Evolutionary conservation across 2,888 invertebrate species (phyloP).

Genomic region (Chelonus formosanus): DNA sequence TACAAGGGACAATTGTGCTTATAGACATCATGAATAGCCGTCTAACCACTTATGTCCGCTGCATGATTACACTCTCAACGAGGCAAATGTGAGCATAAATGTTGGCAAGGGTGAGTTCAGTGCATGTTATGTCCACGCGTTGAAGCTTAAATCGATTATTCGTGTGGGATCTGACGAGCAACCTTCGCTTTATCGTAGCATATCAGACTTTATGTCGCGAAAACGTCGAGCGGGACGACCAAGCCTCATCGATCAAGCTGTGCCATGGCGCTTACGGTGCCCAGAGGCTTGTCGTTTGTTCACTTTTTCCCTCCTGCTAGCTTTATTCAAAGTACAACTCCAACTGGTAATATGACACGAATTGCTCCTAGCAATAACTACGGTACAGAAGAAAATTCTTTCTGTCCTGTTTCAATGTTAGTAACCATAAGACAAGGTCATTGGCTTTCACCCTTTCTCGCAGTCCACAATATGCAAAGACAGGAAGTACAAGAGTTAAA

Average conservation of each 20-base stretch:
- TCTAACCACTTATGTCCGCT: slow-evolving; percentile 42
- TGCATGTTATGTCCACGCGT: slow-evolving; percentile 9
- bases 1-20: not conserved
- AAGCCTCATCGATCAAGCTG: slow-evolving; percentile 28
- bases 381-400: not conserved
- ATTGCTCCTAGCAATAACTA: slow-evolving; percentile 1
- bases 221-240: slow-evolving; percentile 22
- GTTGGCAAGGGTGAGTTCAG: slow-evolving; percentile 19
- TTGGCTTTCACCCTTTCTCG: slow-evolving; percentile 5
- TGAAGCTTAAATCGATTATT: slow-evolving; percentile 45
- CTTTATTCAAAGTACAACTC: not conserved
- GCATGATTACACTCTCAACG: slow-evolving; percentile 35
- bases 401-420: not conserved
- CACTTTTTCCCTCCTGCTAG: not conserved
- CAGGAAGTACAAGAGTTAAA: slow-evolving; percentile 22
- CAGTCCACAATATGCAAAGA: too few species aligned
- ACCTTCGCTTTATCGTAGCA: slow-evolving; percentile 34
- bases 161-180: slow-evolving; percentile 44
- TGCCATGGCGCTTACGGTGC: slow-evolving; percentile 7
- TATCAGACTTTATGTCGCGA: slow-evolving; percentile 20
- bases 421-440: slow-evolving; percentile 18
- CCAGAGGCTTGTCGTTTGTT: slow-evolving; percentile 12
- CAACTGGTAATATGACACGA: not conserved
- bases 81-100: slow-evolving; percentile 32
- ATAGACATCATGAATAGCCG: slow-evolving; percentile 28